Percentiles rank a stretch among this genome's conserved stretches.
These are phyloP conservation scores for Ceratina japonica DNA, from an alignment of 1,140 invertebrate genomes.

Conservation along the genomic window DNA sequence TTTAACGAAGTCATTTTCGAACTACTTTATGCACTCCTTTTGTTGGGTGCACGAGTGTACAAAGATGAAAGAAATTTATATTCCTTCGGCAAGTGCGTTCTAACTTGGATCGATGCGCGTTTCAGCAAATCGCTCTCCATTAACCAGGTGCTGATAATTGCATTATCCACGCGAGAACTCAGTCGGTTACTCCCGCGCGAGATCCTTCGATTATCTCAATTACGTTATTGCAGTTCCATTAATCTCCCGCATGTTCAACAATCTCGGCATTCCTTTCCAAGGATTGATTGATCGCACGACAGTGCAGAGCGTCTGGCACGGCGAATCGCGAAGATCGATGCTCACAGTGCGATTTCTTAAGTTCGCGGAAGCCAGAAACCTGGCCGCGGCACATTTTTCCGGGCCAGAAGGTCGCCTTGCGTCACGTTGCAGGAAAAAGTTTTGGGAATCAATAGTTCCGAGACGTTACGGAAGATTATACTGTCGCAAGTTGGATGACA, in stretches of 20 bases:
- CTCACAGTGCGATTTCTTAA: constrained; percentile 17
- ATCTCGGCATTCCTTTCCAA: neutral
- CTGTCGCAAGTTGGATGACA: neutral
- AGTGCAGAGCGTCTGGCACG: neutral
- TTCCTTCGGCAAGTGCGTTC: neutral
- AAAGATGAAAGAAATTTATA: too few relatives aligned
- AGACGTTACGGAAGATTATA: neutral
- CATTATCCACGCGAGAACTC: neutral
- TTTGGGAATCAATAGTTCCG: constrained; percentile 48
- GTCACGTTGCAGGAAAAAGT: constrained; percentile 58
- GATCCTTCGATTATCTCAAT: constrained; percentile 2
- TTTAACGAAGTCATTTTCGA: too few relatives aligned
- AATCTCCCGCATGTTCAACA: neutral
- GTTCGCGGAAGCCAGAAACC: constrained; percentile 20
- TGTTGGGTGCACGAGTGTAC: too few relatives aligned
- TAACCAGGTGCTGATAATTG: constrained; percentile 14
- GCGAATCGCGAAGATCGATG: constrained; percentile 8
- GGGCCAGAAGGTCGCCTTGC: constrained; percentile 50
- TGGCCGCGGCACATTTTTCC: constrained; percentile 35
- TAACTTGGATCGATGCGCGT: constrained; percentile 4
- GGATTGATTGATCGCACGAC: constrained; percentile 6
- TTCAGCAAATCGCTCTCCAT: constrained; percentile 1
- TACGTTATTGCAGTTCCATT: neutral
- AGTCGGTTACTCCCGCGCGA: constrained; percentile 1
- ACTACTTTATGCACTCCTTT: too few relatives aligned